Conservation (phyloP, 2,888 invertebrate genomes). For the Thelaira solivaga region DNA sequence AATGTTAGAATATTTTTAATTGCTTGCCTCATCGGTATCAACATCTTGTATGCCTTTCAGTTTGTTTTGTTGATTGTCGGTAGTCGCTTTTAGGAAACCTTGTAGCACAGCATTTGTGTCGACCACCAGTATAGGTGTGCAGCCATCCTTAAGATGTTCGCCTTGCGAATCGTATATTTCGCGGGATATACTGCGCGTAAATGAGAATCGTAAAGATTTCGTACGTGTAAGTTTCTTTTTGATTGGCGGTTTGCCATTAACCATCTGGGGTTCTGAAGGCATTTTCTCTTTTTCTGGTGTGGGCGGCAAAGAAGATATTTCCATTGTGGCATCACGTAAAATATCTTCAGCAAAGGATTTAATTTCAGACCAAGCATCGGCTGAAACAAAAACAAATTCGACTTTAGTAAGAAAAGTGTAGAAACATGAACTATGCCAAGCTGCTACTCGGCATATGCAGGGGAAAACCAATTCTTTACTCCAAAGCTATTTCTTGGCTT, state of each 20-base stretch:
- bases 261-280: slow-evolving; percentile 67
- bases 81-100: slow-evolving; percentile 72
- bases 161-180: slow-evolving; percentile 76
- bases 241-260: slow-evolving; percentile 71
- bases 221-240: slow-evolving; percentile 76
- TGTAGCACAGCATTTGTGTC: slow-evolving; percentile 73
- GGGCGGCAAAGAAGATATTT: slow-evolving; percentile 67
- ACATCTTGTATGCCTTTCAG: slow-evolving; percentile 74
- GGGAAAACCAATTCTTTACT: too few relatives aligned
- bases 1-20: slow-evolving; percentile 64
- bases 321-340: slow-evolving; percentile 75
- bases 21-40: slow-evolving; percentile 76
- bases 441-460: too few relatives aligned
- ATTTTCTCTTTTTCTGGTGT: slow-evolving; percentile 72
- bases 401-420: not conserved
- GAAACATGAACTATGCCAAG: too few relatives aligned
- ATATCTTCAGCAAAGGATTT: slow-evolving; percentile 80
- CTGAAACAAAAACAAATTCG: slow-evolving; percentile 68
- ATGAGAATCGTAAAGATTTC: slow-evolving; percentile 76
- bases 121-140: slow-evolving; percentile 76
- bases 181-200: slow-evolving; percentile 77
- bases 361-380: slow-evolving; percentile 82
- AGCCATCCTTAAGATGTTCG: slow-evolving; percentile 76
- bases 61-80: slow-evolving; percentile 69
- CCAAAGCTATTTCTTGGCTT: too few relatives aligned